Evolutionary conservation across 2,888 invertebrate species (phyloP).

Genomic region (Diplolepis rosae): DNA sequence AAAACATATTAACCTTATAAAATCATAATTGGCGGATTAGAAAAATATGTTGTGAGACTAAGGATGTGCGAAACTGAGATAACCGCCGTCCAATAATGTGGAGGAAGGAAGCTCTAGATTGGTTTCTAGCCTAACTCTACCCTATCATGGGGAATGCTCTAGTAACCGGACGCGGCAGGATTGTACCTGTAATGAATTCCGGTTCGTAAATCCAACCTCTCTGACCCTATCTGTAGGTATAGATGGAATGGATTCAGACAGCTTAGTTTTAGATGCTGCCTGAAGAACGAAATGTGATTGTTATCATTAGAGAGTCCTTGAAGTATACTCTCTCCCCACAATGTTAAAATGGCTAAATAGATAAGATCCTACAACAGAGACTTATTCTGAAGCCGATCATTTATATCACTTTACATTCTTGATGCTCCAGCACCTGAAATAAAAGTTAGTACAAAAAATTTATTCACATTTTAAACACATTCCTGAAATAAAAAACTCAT

Average conservation of each 20-base stretch:
- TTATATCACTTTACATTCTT: background rate
- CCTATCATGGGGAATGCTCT: background rate
- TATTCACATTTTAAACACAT: no score
- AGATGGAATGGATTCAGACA: constrained; percentile 12
- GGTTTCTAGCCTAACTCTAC: background rate
- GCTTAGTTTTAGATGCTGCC: constrained; percentile 1
- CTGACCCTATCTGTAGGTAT: background rate
- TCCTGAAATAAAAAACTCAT: no score
- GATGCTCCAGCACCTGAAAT: background rate
- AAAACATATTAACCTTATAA: no score
- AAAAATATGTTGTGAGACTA: background rate
- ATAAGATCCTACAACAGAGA: constrained; percentile 9
- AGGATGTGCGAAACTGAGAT: background rate
- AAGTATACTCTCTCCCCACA: background rate
- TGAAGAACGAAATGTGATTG: constrained; percentile 9
- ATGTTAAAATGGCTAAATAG: background rate
- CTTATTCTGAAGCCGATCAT: background rate
- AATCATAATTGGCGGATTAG: no score
- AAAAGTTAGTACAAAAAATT: no score
- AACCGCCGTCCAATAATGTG: background rate
- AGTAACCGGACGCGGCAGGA: constrained; percentile 7
- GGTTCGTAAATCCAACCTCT: constrained; percentile 19
- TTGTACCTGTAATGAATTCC: constrained; percentile 25
- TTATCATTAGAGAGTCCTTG: background rate
- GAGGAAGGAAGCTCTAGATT: constrained; percentile 6